Evolutionary conservation across 2,797 vertebrate species (phyloP).

Genomic region (Rhynchonycteris naso): DNA sequence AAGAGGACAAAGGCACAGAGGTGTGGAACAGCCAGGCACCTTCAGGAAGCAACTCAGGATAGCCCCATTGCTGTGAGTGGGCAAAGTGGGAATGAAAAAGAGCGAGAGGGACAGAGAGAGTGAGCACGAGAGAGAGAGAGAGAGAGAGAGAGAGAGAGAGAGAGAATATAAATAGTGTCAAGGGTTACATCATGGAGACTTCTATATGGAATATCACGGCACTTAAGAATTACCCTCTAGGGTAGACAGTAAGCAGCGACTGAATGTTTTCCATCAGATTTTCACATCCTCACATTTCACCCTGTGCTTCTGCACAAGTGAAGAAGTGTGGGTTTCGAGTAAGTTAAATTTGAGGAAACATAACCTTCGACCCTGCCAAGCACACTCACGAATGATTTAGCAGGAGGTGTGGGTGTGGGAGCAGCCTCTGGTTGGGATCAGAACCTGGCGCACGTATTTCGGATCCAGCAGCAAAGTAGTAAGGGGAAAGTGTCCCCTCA

Average conservation of each 20-base stretch:
- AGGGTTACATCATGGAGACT: not conserved
- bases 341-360: not conserved
- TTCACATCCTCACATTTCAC: not conserved
- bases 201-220: not conserved
- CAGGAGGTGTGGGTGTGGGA: not conserved
- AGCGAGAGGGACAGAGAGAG: not conserved
- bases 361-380: not conserved
- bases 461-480: fast-evolving
- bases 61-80: not conserved
- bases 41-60: not conserved
- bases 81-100: not conserved
- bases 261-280: not conserved
- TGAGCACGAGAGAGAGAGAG: not conserved
- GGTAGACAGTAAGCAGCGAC: not conserved
- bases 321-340: not conserved
- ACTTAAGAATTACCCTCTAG: not conserved
- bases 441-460: not conserved
- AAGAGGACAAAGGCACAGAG: not conserved
- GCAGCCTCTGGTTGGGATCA: not conserved
- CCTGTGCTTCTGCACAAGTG: not conserved
- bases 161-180: not conserved
- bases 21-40: not conserved
- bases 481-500: fast-evolving
- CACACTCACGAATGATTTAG: not conserved
- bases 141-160: not conserved